Percentiles rank a stretch among this genome's conserved stretches.
phyloP scores from a whole-genome alignment of 2,888 invertebrate species.

The Strigamia crassipes region DNA sequence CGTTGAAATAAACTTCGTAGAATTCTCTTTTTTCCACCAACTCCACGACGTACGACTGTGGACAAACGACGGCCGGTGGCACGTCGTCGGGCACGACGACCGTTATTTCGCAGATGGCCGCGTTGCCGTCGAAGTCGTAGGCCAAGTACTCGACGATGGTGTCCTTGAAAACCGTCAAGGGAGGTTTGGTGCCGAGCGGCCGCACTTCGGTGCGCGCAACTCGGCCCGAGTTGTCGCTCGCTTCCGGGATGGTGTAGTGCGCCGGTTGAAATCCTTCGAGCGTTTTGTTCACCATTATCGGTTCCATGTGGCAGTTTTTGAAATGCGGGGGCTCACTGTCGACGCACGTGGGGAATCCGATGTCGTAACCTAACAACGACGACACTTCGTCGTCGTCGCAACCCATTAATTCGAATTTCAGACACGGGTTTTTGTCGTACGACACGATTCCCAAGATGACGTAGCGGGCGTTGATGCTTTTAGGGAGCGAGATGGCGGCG shows the following conservation, averaged over 20 bases:
- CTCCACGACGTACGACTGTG: slow-evolving; percentile 92
- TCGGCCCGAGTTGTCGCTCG: slow-evolving; percentile 93
- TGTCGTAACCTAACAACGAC: slow-evolving; percentile 87
- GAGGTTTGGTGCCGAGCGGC: slow-evolving; percentile 87
- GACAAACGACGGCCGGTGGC: slow-evolving; percentile 86
- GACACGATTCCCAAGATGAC: slow-evolving; percentile 94
- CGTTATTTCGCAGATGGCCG: slow-evolving; percentile 94
- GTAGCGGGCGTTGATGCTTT: slow-evolving; percentile 90
- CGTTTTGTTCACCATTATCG: slow-evolving; percentile 85
- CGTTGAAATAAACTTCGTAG: slow-evolving; percentile 88
- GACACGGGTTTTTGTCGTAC: slow-evolving; percentile 94
- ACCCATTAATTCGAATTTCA: slow-evolving; percentile 95
- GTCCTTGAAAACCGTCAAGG: slow-evolving; percentile 84
- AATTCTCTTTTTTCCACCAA: slow-evolving; percentile 86
- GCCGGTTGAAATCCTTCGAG: slow-evolving; percentile 78
- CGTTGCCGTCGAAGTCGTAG: slow-evolving; percentile 96
- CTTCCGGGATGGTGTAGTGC: slow-evolving; percentile 90
- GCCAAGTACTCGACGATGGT: slow-evolving; percentile 94
- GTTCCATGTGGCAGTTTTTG: slow-evolving; percentile 93
- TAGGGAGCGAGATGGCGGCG: slow-evolving; percentile 92
- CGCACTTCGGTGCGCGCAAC: slow-evolving; percentile 91
- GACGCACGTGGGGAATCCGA: slow-evolving; percentile 92
- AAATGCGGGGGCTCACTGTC: slow-evolving; percentile 96
- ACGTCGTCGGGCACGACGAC: slow-evolving; percentile 93
- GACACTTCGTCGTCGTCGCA: slow-evolving; percentile 80